These are phyloP conservation scores for Coleophora flavipennella DNA, from an alignment of 2,888 invertebrate species.

Conservation along the genomic window DNA sequence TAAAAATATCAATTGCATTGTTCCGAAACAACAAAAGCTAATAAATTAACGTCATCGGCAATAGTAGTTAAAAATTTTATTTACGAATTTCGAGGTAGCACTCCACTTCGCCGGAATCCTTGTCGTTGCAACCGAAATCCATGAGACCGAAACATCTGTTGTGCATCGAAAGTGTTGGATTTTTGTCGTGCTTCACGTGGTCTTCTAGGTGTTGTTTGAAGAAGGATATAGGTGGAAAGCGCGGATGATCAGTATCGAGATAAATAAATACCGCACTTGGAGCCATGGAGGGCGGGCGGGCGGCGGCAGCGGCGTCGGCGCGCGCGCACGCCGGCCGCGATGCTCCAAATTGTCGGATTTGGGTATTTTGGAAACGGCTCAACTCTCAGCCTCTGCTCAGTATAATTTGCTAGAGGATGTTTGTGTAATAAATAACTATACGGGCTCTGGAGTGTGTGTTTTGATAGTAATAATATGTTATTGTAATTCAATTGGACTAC, in stretches of 20 bases:
- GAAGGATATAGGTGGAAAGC: conserved; percentile 52
- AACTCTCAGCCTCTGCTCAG: conserved; percentile 28
- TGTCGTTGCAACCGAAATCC: conserved; percentile 77
- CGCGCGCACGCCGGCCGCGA: conserved; percentile 24
- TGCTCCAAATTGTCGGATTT: conserved; percentile 53
- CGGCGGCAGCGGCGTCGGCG: conserved; percentile 15
- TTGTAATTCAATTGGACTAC: too few species aligned
- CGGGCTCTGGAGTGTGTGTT: conserved; percentile 34
- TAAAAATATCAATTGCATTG: conserved; percentile 71
- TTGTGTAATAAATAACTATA: conserved; percentile 37
- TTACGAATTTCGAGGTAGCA: conserved; percentile 80
- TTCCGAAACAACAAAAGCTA: conserved; percentile 53
- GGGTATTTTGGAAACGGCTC: conserved; percentile 37
- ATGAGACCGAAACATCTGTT: conserved; percentile 47
- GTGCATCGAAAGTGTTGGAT: conserved; percentile 39
- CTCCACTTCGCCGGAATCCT: conserved; percentile 78
- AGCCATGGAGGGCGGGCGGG: conserved; percentile 40
- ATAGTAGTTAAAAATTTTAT: conserved; percentile 50
- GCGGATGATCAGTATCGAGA: conserved; percentile 50
- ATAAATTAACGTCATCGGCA: conserved; percentile 46
- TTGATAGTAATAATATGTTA: conserved; percentile 1
- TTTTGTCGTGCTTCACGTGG: conserved; percentile 31
- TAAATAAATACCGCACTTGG: conserved; percentile 67
- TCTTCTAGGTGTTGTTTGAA: conserved; percentile 57
- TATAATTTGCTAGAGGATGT: conserved; percentile 52